These are phyloP conservation scores for Drosophila leonis DNA, from an alignment of 2,888 invertebrate species.

Conservation along the genomic window DNA sequence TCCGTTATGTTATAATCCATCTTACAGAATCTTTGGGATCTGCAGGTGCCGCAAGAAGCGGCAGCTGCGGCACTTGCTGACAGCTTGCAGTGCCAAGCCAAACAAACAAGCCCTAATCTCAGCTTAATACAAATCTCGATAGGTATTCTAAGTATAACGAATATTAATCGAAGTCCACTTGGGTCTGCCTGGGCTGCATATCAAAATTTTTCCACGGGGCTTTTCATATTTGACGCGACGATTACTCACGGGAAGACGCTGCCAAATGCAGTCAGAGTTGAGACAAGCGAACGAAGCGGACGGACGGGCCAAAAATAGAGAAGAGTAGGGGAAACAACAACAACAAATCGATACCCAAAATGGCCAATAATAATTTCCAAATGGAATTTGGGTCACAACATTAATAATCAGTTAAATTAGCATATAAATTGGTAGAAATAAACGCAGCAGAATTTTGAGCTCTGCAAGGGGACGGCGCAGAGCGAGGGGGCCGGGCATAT, in stretches of 20 bases:
- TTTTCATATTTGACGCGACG: slow-evolving; percentile 40
- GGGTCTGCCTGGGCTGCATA: slow-evolving; percentile 10
- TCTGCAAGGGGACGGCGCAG: background rate
- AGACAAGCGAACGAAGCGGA: slow-evolving; percentile 24
- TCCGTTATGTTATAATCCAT: slow-evolving; percentile 46
- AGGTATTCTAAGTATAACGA: slow-evolving; percentile 10
- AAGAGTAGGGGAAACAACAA: slow-evolving; percentile 32
- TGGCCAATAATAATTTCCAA: slow-evolving; percentile 80
- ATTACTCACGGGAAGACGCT: slow-evolving; percentile 42
- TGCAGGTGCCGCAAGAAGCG: slow-evolving; percentile 15
- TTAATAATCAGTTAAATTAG: slow-evolving; percentile 83
- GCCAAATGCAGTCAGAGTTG: slow-evolving; percentile 17
- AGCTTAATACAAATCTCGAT: slow-evolving; percentile 20
- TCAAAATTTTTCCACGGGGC: slow-evolving; percentile 53
- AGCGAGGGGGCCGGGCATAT: slow-evolving; percentile 24
- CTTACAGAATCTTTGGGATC: slow-evolving; percentile 23
- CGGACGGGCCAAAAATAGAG: slow-evolving; percentile 12
- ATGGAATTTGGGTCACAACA: slow-evolving; percentile 83
- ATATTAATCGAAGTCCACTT: slow-evolving; percentile 32
- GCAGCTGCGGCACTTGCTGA: slow-evolving; percentile 57
- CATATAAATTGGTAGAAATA: slow-evolving; percentile 76
- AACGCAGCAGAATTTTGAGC: slow-evolving; percentile 39
- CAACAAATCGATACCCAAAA: slow-evolving; percentile 64
- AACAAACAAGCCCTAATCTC: slow-evolving; percentile 31
- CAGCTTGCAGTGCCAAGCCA: slow-evolving; percentile 17